Evolutionary conservation across 2,113 vertebrate genomes (phyloP).

Genomic region (Eolophus roseicapilla): DNA sequence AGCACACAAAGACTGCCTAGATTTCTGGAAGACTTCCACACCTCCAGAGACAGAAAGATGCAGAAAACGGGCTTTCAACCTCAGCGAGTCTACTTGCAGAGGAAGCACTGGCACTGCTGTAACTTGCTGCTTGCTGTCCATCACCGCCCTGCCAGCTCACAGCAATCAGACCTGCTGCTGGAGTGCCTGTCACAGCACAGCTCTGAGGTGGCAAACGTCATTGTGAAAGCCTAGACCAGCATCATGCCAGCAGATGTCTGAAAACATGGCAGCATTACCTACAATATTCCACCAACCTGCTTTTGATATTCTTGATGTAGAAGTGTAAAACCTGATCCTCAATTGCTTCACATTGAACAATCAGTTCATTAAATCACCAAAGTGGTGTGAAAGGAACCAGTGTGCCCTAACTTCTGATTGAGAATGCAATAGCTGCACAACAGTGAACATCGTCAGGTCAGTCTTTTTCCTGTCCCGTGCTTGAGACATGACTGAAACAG

Average conservation of each 20-base stretch:
- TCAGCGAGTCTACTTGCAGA: background rate
- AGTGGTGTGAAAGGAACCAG: background rate
- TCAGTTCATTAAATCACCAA: background rate
- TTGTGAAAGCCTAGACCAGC: background rate
- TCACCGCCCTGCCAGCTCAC: background rate
- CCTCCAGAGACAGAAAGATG: background rate
- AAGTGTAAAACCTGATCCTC: background rate
- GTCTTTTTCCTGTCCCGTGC: background rate
- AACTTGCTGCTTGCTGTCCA: background rate
- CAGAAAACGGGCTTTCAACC: fast-evolving
- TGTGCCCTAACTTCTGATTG: background rate
- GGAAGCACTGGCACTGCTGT: background rate
- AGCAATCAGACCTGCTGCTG: background rate
- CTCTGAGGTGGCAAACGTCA: background rate
- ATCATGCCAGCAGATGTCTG: background rate
- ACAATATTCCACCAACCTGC: background rate
- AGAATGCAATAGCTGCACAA: background rate
- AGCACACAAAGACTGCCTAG: background rate
- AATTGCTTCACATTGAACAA: background rate
- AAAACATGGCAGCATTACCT: background rate
- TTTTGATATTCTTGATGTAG: background rate
- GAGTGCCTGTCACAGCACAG: background rate
- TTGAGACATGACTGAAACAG: background rate
- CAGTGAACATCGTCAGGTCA: background rate
- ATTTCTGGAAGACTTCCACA: background rate